Conservation (phyloP, 2,797 vertebrate genomes). For the Molossus molossus region DNA sequence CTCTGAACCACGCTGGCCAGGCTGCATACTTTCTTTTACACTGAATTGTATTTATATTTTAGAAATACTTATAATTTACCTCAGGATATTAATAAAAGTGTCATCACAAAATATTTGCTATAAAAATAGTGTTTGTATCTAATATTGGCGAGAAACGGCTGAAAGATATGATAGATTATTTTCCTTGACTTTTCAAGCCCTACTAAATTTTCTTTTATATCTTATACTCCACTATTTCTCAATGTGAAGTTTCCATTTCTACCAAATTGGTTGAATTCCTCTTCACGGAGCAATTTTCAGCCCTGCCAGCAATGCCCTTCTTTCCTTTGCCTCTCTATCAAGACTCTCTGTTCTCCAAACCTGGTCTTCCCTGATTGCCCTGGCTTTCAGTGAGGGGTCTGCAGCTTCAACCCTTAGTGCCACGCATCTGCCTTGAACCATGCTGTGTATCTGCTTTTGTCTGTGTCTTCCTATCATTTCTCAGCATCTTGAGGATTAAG, state of each 20-base stretch:
- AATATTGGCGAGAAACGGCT: background rate
- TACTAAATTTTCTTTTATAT: background rate
- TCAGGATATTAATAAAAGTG: background rate
- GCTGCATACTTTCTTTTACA: background rate
- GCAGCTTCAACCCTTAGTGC: background rate
- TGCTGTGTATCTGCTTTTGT: background rate
- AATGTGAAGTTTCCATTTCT: background rate
- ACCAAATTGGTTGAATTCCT: background rate
- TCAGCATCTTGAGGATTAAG: conserved; percentile 9
- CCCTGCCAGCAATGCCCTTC: background rate
- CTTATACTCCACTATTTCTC: background rate
- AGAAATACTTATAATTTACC: background rate
- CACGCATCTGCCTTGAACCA: background rate
- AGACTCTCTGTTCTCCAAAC: conserved; percentile 10
- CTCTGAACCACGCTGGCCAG: no score
- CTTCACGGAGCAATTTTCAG: background rate
- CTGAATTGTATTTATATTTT: background rate
- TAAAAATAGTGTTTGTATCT: background rate
- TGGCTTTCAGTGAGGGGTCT: background rate
- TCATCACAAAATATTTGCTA: background rate
- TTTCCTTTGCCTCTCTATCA: background rate
- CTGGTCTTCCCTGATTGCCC: background rate
- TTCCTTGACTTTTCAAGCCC: background rate
- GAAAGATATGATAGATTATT: background rate
- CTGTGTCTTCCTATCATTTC: conserved; percentile 36